phyloP scores from a whole-genome alignment of 2,888 invertebrate species.

The Drosophila subsilvestris region DNA sequence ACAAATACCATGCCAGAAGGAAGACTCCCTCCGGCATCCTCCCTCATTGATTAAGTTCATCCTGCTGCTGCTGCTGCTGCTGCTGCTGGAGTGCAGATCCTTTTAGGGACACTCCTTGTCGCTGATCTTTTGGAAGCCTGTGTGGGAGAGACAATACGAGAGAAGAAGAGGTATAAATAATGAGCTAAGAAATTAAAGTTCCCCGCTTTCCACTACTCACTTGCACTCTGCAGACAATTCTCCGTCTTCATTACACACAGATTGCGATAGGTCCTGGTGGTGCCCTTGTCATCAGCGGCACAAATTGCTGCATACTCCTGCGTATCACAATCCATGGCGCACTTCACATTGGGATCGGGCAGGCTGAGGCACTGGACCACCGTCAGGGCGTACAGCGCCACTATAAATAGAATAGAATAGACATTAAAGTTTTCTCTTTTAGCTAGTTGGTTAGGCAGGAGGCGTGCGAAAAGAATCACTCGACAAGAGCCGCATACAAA shows the following conservation, averaged over 20 bases:
- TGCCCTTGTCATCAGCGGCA: conserved; percentile 83
- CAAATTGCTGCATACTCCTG: conserved; percentile 77
- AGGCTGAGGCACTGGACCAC: conserved; percentile 79
- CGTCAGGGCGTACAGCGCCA: conserved; percentile 76
- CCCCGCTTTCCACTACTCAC: conserved; percentile 42
- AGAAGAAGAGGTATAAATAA: background rate
- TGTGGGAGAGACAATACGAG: background rate
- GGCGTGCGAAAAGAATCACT: conserved; percentile 42
- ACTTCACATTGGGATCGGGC: conserved; percentile 82
- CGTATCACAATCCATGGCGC: conserved; percentile 81
- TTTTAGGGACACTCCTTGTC: conserved; percentile 84
- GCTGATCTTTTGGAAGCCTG: conserved; percentile 83
- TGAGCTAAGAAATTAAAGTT: background rate
- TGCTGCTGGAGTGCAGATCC: conserved; percentile 49
- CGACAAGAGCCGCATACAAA: conserved; percentile 55
- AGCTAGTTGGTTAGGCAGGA: conserved; percentile 51
- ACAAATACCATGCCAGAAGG: conserved; percentile 81
- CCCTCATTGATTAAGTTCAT: conserved; percentile 47
- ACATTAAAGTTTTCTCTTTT: conserved; percentile 1
- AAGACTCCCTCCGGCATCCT: conserved; percentile 44
- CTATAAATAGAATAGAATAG: conserved; percentile 60
- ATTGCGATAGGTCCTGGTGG: conserved; percentile 83
- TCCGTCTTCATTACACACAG: conserved; percentile 83
- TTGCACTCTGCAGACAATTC: conserved; percentile 80
- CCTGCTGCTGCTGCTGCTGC: conserved; percentile 49